These are phyloP conservation scores for Mantis religiosa DNA, from an alignment of 2,888 invertebrate genomes.

Conservation along the genomic window DNA sequence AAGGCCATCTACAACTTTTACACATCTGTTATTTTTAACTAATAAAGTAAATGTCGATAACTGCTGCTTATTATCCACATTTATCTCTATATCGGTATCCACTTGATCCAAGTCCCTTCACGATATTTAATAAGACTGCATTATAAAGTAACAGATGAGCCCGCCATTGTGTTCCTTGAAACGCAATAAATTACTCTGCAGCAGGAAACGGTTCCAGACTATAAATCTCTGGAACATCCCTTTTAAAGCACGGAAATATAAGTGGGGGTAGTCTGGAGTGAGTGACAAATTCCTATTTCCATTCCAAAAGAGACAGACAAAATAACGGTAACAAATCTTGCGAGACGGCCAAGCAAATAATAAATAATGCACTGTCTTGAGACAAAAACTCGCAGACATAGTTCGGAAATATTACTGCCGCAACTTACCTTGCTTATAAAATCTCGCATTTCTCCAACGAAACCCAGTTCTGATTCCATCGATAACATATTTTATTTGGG, in stretches of 20 bases:
- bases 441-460: too few relatives aligned
- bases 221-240: neutral
- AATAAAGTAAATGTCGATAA: too few relatives aligned
- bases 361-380: neutral
- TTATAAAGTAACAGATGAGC: neutral
- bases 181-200: neutral
- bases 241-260: neutral
- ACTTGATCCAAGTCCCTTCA: neutral
- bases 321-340: neutral
- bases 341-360: neutral
- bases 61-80: too few relatives aligned
- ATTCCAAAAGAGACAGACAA: neutral
- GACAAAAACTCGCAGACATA: neutral
- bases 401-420: too few relatives aligned
- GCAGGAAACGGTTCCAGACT: neutral
- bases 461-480: too few relatives aligned
- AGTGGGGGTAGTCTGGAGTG: neutral
- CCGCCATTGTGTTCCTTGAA: neutral
- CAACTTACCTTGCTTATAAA: too few relatives aligned
- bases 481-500: too few relatives aligned
- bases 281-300: neutral
- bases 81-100: too few relatives aligned
- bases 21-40: too few relatives aligned
- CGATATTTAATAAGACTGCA: neutral
- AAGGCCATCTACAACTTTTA: too few relatives aligned